A percentile compares a stretch with the other conserved stretches of the same genome.
Conservation (phyloP, 1,140 invertebrate genomes). For the Drosophila equinoxialis region DNA sequence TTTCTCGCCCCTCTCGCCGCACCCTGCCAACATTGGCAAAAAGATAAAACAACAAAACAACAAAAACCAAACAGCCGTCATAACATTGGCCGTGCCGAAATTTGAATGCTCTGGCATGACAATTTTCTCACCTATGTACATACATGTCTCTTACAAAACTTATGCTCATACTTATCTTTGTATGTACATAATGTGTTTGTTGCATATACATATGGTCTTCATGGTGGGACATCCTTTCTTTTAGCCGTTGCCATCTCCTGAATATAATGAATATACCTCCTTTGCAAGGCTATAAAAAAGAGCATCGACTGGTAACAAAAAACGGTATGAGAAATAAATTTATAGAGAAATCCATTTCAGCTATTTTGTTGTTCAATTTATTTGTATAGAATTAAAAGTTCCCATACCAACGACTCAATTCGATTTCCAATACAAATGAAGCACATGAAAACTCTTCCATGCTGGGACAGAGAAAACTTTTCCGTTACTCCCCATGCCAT, state of each 20-base stretch:
- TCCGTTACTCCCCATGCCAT: neutral
- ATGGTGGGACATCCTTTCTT: too few relatives aligned
- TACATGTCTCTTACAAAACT: too few relatives aligned
- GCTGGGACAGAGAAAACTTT: neutral
- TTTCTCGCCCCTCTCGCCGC: constrained; percentile 14
- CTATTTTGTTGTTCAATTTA: constrained; percentile 12
- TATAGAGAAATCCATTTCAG: constrained; percentile 1
- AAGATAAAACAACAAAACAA: constrained; percentile 8
- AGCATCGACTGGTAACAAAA: neutral
- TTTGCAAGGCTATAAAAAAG: neutral
- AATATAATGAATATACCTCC: too few relatives aligned
- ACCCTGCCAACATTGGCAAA: neutral
- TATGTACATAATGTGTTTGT: too few relatives aligned
- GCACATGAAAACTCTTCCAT: constrained; percentile 1
- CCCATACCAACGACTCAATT: neutral
- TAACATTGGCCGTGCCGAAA: too few relatives aligned
- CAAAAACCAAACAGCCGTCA: neutral
- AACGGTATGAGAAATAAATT: neutral
- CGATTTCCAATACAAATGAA: constrained; percentile 10
- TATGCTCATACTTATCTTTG: too few relatives aligned
- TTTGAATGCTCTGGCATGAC: too few relatives aligned
- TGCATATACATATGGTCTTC: too few relatives aligned
- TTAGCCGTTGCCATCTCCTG: too few relatives aligned
- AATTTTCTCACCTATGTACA: too few relatives aligned
- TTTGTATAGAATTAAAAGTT: constrained; percentile 9